phyloP scores from a whole-genome alignment of 2,797 vertebrate genomes.

The Cirrhinus molitorella region DNA sequence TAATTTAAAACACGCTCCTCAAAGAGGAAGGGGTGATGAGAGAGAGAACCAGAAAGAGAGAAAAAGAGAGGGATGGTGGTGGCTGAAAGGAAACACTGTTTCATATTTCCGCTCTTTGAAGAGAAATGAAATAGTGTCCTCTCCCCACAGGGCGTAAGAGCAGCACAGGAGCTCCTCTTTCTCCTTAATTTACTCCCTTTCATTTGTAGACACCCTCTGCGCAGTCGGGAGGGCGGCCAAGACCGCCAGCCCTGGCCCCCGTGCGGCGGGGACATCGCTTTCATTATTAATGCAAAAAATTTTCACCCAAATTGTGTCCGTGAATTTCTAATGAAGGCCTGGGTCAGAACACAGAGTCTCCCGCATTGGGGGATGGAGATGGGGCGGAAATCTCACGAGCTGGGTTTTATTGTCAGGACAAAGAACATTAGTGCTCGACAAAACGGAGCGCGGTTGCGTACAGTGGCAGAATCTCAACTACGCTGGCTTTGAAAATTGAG shows the following conservation, averaged over 20 bases:
- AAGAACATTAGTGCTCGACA: constrained; percentile 18
- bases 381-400: constrained; percentile 4
- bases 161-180: not conserved
- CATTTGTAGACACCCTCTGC: constrained; percentile 58
- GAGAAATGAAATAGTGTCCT: constrained; percentile 55
- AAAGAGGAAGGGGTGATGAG: constrained; percentile 39
- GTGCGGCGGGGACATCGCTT: constrained; percentile 61
- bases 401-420: constrained; percentile 23
- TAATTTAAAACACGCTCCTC: constrained; percentile 59
- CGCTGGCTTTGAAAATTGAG: not conserved
- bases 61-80: constrained; percentile 1
- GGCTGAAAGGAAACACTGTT: constrained; percentile 51
- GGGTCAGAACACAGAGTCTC: constrained; percentile 47
- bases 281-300: constrained; percentile 76
- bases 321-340: constrained; percentile 65
- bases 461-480: constrained; percentile 20
- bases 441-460: not conserved
- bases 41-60: constrained; percentile 2
- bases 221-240: constrained; percentile 54
- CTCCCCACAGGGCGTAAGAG: constrained; percentile 23
- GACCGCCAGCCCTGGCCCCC: constrained; percentile 34
- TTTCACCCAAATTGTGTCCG: constrained; percentile 68
- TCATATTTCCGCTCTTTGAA: constrained; percentile 62
- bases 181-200: constrained; percentile 58
- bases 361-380: constrained; percentile 25